These are phyloP conservation scores for Drosophila bocqueti DNA, from an alignment of 1,140 invertebrate species.

Conservation along the genomic window DNA sequence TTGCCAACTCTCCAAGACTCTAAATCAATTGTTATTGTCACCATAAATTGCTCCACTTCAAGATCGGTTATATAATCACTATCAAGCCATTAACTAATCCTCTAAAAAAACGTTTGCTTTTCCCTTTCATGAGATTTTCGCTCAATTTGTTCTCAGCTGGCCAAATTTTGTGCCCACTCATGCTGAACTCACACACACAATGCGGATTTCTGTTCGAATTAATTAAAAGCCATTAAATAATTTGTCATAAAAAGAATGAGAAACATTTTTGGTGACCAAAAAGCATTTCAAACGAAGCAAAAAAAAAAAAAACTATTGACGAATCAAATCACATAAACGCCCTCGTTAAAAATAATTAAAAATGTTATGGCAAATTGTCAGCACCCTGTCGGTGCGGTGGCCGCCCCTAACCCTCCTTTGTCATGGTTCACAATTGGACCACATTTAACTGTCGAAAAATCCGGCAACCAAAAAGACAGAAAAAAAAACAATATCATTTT, in stretches of 20 bases:
- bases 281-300: conserved; percentile 3
- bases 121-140: conserved; percentile 32
- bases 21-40: background rate
- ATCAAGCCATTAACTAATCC: conserved; percentile 46
- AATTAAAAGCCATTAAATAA: conserved; percentile 80
- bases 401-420: conserved; percentile 23
- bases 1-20: background rate
- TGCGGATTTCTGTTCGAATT: conserved; percentile 55
- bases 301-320: conserved; percentile 7
- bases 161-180: conserved; percentile 79
- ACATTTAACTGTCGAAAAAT: conserved; percentile 69
- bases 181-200: conserved; percentile 58
- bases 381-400: conserved; percentile 56
- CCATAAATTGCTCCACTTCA: background rate
- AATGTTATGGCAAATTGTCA: conserved; percentile 82
- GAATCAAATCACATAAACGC: conserved; percentile 76
- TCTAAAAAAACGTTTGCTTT: conserved; percentile 7
- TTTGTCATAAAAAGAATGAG: conserved; percentile 71
- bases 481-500: conserved; percentile 70
- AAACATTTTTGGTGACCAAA: conserved; percentile 42
- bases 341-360: conserved; percentile 83
- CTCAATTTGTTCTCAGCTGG: conserved; percentile 30
- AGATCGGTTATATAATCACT: conserved; percentile 35
- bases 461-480: conserved; percentile 2
- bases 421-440: conserved; percentile 70